These are phyloP conservation scores for Scopus umbretta DNA, from an alignment of 2,113 vertebrate species.

Conservation along the genomic window DNA sequence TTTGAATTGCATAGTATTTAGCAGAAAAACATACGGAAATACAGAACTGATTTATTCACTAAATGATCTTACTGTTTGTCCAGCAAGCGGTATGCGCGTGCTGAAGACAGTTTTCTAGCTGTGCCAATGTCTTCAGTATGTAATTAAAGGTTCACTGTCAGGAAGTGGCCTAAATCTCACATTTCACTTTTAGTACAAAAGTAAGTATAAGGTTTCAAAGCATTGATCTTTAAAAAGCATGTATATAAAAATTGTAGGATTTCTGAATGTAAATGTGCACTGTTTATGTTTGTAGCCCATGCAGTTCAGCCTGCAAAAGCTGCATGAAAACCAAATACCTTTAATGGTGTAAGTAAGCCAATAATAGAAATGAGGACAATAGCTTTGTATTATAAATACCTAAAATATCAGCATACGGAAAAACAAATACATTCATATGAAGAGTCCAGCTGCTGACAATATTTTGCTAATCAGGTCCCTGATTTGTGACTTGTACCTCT, in stretches of 20 bases:
- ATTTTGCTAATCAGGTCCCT: neutral
- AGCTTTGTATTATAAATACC: neutral
- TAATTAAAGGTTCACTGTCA: slow-evolving; percentile 22
- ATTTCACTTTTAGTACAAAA: neutral
- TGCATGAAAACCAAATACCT: neutral
- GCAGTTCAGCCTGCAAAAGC: neutral
- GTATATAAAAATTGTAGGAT: neutral
- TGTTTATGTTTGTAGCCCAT: neutral
- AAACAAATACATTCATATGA: neutral
- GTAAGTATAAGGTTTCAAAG: neutral
- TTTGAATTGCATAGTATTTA: neutral
- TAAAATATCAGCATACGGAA: neutral
- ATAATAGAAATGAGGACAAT: neutral
- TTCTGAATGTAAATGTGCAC: neutral
- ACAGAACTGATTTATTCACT: neutral
- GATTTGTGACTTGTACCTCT: neutral
- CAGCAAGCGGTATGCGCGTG: neutral
- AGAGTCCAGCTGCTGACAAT: neutral
- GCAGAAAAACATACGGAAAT: neutral
- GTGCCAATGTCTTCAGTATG: neutral
- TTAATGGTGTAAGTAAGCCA: neutral
- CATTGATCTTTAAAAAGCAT: neutral
- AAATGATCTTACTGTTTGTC: neutral
- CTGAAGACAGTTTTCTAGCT: neutral
- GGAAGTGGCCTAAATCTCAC: neutral